Percentiles rank a stretch among this genome's conserved stretches.
Conservation (phyloP, 2,797 vertebrate species). For the Spinibarbus caldwelli region DNA sequence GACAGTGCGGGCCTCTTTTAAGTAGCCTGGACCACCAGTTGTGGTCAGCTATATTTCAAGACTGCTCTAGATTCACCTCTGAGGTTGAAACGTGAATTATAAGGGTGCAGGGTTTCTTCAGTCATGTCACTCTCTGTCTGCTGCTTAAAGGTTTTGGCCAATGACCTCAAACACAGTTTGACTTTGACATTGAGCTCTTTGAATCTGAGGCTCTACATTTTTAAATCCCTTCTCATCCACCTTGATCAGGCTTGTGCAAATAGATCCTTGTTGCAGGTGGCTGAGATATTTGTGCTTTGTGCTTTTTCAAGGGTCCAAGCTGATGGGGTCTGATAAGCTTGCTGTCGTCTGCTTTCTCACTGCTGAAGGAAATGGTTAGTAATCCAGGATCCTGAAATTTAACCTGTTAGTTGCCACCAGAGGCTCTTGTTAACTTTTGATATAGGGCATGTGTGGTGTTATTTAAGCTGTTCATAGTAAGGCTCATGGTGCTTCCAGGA, state of each 20-base stretch:
- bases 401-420: background rate
- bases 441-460: background rate
- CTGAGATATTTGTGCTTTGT: slow-evolving; percentile 21
- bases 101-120: background rate
- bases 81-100: background rate
- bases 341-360: slow-evolving; percentile 2
- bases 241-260: slow-evolving; percentile 31
- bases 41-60: background rate
- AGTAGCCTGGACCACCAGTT: slow-evolving; percentile 63
- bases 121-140: background rate
- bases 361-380: background rate
- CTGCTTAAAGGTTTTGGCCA: background rate
- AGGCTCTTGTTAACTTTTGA: slow-evolving; percentile 16
- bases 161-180: slow-evolving; percentile 24
- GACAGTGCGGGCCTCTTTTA: slow-evolving; percentile 88
- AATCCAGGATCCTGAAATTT: background rate
- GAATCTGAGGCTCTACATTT: slow-evolving; percentile 3
- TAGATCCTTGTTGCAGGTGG: slow-evolving; percentile 16
- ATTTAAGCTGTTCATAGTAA: slow-evolving; percentile 19
- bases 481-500: slow-evolving; percentile 11
- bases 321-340: slow-evolving; percentile 25
- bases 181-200: slow-evolving; percentile 33
- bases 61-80: background rate
- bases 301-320: slow-evolving; percentile 13
- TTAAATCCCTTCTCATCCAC: slow-evolving; percentile 34